Conservation (phyloP, 2,797 vertebrate species). For the Coregonus sp. region DNA sequence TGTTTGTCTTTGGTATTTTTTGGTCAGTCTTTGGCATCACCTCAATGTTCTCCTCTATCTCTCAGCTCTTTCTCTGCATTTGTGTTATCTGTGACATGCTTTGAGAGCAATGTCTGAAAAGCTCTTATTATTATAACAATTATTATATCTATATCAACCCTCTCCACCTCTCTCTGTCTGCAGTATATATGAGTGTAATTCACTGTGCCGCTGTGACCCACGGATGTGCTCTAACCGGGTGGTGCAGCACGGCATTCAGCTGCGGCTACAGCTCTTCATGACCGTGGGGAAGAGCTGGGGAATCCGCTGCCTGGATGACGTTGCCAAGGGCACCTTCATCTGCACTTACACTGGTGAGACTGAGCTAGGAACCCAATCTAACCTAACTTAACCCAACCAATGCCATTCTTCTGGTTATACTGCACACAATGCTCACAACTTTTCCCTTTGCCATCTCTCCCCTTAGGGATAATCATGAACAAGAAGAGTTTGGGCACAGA, state of each 20-base stretch:
- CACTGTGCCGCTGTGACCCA: conserved; percentile 80
- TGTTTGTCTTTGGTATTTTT: no score
- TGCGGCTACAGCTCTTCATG: conserved; percentile 86
- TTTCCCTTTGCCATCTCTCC: neutral
- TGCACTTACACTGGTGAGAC: conserved; percentile 84
- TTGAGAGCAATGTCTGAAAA: no score
- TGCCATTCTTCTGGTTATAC: neutral
- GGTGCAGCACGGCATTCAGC: conserved; percentile 85
- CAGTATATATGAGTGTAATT: conserved; percentile 88
- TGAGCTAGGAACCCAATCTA: neutral
- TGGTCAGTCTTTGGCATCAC: no score
- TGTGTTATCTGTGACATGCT: no score
- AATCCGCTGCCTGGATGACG: conserved; percentile 85
- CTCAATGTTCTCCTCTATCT: no score
- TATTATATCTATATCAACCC: no score
- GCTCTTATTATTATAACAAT: no score
- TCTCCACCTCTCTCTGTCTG: no score
- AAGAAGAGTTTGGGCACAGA: conserved; percentile 81
- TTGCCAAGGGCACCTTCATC: conserved; percentile 85
- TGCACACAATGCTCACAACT: neutral
- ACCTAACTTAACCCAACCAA: no score
- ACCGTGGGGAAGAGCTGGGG: conserved; percentile 88
- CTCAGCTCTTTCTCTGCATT: no score
- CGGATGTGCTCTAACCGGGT: conserved; percentile 85
- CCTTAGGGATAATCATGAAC: conserved; percentile 81